Evolutionary conservation across 2,888 invertebrate species (phyloP), one percentile per base, ranked within the genome.

Genomic region (Gibbula magus): DNA sequence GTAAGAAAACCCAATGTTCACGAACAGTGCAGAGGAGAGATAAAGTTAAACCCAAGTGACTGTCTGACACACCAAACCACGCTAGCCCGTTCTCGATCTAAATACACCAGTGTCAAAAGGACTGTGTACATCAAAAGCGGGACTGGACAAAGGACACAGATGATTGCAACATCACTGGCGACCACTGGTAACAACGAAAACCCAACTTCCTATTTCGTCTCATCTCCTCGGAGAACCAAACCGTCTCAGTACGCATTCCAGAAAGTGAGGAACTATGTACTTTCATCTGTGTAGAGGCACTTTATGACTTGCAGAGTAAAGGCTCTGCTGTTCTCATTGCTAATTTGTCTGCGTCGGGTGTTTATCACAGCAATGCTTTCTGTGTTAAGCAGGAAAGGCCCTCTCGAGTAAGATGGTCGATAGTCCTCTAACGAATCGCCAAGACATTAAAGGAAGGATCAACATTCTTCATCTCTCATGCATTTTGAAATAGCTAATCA

Each of bases 381-480:
- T 29, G 29, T 29, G 61, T 61, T 61, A 61, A 61, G 25, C 16
- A 32, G 25, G 29, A 61, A 61, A 61, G 22, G 22, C 61, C 29
- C 61, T 61, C 61, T 25, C 25, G 29, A 61, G 61, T 25, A 25
- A 29, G 10, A 61, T 8, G 61, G 61, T 61, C 61, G 61, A 61
- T 61, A 61, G 25, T 61, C 29, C 61, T 61, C 18, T 61, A 61
- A 61, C 29, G 61, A 61, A 25, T 61, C 29, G 61, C n/a, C 25
- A 61, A 61, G 61, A 61, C 61, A 61, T 61, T 61, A 61, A 32
- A 61, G 29, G 29, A 61, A 61, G 61, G 29, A 61, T 61, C 61
- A 61, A 61, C 61, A 61, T 29, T 25, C 45, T 45, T 45, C 45
- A 45, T 45, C 45, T 45, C 45, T 45, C 45, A 45, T 45, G 45